Percentiles rank a stretch among this genome's conserved stretches.
phyloP scores from a whole-genome alignment of 2,113 vertebrate genomes.

The Aphyosemion australe region DNA sequence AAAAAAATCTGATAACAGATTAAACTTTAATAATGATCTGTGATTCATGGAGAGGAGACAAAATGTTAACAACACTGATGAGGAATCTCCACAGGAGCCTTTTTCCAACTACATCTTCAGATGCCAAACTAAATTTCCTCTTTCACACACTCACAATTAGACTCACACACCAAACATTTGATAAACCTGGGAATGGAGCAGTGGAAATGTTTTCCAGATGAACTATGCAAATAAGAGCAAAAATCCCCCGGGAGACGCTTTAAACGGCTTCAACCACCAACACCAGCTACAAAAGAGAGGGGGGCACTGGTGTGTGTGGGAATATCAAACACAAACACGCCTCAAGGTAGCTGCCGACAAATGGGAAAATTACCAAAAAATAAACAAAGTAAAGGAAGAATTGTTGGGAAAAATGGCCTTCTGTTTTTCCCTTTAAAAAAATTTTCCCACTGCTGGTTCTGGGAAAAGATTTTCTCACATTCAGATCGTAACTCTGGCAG shows the following conservation, averaged over 20 bases:
- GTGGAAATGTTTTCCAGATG: constrained; percentile 70
- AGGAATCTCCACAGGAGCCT: constrained; percentile 14
- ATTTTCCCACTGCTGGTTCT: constrained; percentile 54
- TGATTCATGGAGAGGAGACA: constrained; percentile 16
- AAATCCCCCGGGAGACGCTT: constrained; percentile 57
- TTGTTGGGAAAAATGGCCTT: constrained; percentile 16
- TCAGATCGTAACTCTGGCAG: constrained; percentile 61
- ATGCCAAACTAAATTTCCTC: constrained; percentile 9
- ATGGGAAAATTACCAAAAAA: constrained; percentile 51
- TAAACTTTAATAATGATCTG: constrained; percentile 25
- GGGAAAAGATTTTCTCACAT: constrained; percentile 70
- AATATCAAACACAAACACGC: constrained; percentile 68
- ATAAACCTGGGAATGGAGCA: constrained; percentile 65
- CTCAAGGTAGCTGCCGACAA: constrained; percentile 57
- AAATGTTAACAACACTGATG: constrained; percentile 21
- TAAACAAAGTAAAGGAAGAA: constrained; percentile 51
- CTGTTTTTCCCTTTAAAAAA: constrained; percentile 12
- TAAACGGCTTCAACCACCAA: constrained; percentile 63
- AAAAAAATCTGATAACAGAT: constrained; percentile 20
- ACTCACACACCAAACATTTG: constrained; percentile 45
- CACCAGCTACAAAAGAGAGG: constrained; percentile 13
- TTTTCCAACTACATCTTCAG: constrained; percentile 15
- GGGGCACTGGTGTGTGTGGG: constrained; percentile 12
- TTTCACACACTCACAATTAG: constrained; percentile 30
- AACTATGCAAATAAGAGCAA: constrained; percentile 71